phyloP scores from a whole-genome alignment of 2,797 vertebrate genomes.

The Eospalax fontanierii region DNA sequence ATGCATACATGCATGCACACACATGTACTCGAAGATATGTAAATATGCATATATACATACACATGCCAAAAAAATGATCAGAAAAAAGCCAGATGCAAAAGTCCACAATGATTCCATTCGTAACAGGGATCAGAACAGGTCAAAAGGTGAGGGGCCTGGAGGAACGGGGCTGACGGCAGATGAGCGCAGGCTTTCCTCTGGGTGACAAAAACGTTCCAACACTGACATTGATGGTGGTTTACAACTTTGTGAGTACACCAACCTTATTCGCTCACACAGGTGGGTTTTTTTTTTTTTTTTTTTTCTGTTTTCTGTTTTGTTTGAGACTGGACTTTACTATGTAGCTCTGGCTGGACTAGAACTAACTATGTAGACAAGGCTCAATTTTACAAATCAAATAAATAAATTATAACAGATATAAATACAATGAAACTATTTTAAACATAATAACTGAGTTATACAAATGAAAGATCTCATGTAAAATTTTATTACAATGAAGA shows the following conservation, averaged over 20 bases:
- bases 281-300: no score
- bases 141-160: background rate
- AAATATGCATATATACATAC: background rate
- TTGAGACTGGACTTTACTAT: no score
- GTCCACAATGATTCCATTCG: background rate
- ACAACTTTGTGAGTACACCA: background rate
- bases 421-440: background rate
- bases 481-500: constrained; percentile 39
- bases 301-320: no score
- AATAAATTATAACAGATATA: background rate
- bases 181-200: background rate
- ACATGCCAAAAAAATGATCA: background rate
- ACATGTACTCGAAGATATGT: background rate
- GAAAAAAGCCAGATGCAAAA: background rate
- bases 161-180: background rate
- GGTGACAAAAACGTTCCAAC: constrained; percentile 3
- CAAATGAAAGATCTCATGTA: background rate
- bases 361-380: no score
- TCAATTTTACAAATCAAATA: background rate
- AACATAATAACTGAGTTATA: background rate
- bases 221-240: background rate
- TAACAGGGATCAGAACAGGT: background rate
- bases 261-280: background rate
- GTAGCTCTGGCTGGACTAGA: no score
- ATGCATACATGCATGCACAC: background rate